A percentile compares a stretch with the other conserved stretches of the same genome.
Evolutionary conservation across 2,888 invertebrate genomes (phyloP).

Genomic region (Trachelus troglodyta): DNA sequence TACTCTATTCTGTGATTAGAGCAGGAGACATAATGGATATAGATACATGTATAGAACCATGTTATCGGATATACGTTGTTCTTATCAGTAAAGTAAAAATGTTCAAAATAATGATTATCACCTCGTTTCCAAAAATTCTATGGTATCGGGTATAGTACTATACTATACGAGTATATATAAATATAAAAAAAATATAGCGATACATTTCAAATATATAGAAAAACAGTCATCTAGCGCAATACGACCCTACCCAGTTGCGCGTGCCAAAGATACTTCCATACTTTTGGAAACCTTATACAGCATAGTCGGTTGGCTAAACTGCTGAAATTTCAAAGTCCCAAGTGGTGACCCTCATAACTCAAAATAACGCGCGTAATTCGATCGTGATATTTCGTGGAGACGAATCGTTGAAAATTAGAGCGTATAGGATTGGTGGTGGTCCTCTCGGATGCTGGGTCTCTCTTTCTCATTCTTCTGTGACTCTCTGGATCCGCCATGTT

Average conservation of each 20-base stretch:
- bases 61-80: not conserved
- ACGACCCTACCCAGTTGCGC: not conserved
- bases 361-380: constrained; percentile 22
- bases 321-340: not conserved
- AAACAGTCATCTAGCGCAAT: not conserved
- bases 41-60: not conserved
- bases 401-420: not conserved
- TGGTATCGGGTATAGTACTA: not conserved
- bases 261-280: not conserved
- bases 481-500: not conserved
- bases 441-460: not conserved
- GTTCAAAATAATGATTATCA: not conserved
- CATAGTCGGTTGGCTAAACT: not conserved
- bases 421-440: not conserved
- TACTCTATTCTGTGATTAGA: not conserved
- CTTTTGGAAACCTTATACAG: not conserved
- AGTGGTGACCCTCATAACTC: constrained; percentile 16
- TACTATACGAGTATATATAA: not conserved
- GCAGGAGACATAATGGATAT: not conserved
- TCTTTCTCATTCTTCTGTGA: not conserved
- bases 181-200: not conserved
- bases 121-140: not conserved
- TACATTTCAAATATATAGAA: not conserved
- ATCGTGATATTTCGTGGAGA: constrained; percentile 15
- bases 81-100: not conserved